Conservation (phyloP, 2,797 vertebrate genomes). For the Melanogrammus aeglefinus region DNA sequence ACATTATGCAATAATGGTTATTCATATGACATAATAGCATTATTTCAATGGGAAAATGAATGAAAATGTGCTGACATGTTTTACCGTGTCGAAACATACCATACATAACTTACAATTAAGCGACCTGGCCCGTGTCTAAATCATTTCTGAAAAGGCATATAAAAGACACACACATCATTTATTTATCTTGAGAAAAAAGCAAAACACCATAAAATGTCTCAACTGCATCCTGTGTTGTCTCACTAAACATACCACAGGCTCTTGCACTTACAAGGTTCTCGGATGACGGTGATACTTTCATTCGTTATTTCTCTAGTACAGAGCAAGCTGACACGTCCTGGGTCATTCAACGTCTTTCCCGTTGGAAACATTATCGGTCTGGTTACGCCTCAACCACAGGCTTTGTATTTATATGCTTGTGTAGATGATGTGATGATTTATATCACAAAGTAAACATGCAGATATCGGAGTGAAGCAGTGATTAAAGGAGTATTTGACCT, state of each 20-base stretch:
- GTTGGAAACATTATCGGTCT: neutral
- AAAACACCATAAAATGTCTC: slow-evolving; percentile 20
- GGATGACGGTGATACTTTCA: neutral
- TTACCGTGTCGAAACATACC: neutral
- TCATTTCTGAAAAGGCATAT: neutral
- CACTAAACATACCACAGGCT: slow-evolving; percentile 38
- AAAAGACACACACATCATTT: neutral
- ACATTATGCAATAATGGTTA: neutral
- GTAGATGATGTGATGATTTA: neutral
- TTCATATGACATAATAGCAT: neutral
- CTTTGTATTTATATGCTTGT: no score
- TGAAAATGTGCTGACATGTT: neutral
- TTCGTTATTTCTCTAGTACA: slow-evolving; percentile 7
- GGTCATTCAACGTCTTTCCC: slow-evolving; percentile 7
- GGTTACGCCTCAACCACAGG: neutral
- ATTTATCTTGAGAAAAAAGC: neutral
- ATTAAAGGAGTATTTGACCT: neutral
- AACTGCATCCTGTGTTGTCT: slow-evolving; percentile 38
- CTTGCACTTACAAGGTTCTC: slow-evolving; percentile 6
- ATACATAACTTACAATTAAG: slow-evolving; percentile 8
- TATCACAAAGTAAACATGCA: neutral
- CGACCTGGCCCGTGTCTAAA: slow-evolving; percentile 33
- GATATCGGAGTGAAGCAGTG: neutral
- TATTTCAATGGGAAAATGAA: neutral
- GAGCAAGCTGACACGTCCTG: slow-evolving; percentile 37